Evolutionary conservation across 2,113 vertebrate genomes (phyloP).

Genomic region (Anseranas semipalmata): DNA sequence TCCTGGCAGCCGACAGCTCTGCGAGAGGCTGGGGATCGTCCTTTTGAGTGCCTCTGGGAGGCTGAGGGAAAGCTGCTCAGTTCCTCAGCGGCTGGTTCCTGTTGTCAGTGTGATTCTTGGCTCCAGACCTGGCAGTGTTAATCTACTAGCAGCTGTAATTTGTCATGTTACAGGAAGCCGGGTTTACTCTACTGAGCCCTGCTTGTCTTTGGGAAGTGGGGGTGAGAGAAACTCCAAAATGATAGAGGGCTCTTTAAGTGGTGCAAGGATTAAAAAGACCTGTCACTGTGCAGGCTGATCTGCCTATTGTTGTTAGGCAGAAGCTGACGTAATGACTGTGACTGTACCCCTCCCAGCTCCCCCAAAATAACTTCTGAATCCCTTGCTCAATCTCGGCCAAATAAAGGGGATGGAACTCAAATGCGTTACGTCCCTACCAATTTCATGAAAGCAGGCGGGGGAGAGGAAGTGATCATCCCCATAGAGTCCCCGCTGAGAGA

Average conservation of each 20-base stretch:
- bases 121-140: neutral
- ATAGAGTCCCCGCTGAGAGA: neutral
- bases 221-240: neutral
- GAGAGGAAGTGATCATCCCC: neutral
- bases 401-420: neutral
- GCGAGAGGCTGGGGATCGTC: neutral
- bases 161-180: neutral
- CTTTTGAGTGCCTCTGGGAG: neutral
- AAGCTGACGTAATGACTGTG: neutral
- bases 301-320: conserved; percentile 4
- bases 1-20: neutral
- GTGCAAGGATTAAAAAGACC: neutral
- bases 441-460: neutral
- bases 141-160: neutral
- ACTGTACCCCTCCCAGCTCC: neutral
- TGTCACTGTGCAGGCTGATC: neutral
- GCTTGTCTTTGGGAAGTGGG: neutral
- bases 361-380: conserved; percentile 26
- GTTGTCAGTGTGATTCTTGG: neutral
- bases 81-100: neutral
- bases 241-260: neutral
- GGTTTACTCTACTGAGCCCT: neutral
- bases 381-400: neutral
- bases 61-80: neutral
- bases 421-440: accelerated